phyloP scores from a whole-genome alignment of 2,797 vertebrate genomes.

The Carapus acus region DNA sequence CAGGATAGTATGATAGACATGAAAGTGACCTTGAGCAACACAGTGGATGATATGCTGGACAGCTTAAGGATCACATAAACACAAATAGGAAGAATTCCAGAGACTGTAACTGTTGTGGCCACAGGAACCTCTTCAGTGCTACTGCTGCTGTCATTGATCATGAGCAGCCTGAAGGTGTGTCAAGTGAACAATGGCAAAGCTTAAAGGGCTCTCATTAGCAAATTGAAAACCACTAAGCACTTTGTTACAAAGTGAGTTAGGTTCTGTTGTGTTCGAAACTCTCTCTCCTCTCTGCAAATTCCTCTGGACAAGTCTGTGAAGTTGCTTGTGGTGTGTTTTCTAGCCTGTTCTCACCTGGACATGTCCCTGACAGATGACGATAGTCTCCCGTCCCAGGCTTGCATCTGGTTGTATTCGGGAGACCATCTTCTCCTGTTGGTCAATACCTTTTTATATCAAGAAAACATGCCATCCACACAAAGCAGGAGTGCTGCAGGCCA shows the following conservation, averaged over 20 bases:
- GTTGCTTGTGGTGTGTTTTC: slow-evolving; percentile 21
- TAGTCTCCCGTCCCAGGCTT: slow-evolving; percentile 28
- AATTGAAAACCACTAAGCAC: neutral
- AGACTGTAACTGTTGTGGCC: neutral
- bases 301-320: slow-evolving; percentile 21
- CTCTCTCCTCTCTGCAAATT: slow-evolving; percentile 47
- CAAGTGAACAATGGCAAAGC: slow-evolving; percentile 9
- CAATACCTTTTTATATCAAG: slow-evolving; percentile 47
- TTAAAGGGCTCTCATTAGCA: neutral
- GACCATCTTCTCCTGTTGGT: slow-evolving; percentile 62
- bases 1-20: too few relatives aligned
- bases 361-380: slow-evolving; percentile 58
- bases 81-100: neutral
- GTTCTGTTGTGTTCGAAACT: neutral
- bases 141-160: neutral
- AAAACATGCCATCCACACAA: slow-evolving; percentile 43
- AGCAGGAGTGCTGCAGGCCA: slow-evolving; percentile 23
- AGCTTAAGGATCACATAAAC: too few relatives aligned
- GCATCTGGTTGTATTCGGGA: slow-evolving; percentile 30
- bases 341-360: slow-evolving; percentile 46
- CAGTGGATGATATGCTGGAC: too few relatives aligned
- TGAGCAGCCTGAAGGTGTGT: neutral
- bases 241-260: slow-evolving; percentile 14
- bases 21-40: too few relatives aligned
- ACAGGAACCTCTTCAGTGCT: too few relatives aligned